Evolutionary conservation across 2,797 vertebrate species (phyloP).

Genomic region (Crypturellus tataupa): DNA sequence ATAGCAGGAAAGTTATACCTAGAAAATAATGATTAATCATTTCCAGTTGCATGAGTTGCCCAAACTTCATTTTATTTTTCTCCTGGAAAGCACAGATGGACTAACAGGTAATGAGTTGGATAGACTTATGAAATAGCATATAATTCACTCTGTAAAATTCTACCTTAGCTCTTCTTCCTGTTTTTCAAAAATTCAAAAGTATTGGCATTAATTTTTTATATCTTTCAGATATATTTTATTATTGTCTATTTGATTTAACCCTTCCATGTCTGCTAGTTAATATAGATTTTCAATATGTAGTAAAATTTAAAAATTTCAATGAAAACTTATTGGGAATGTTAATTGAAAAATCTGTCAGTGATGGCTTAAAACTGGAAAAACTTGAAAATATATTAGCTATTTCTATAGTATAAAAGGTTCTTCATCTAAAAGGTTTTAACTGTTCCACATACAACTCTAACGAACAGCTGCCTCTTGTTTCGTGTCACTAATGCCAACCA

Average conservation of each 20-base stretch:
- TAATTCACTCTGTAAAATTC: not conserved
- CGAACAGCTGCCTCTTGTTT: not conserved
- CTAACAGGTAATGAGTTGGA: conserved; percentile 50
- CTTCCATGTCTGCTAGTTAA: not conserved
- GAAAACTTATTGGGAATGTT: not conserved
- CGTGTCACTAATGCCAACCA: not conserved
- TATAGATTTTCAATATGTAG: not conserved
- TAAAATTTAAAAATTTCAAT: not conserved
- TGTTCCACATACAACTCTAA: not conserved
- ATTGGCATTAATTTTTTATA: not conserved
- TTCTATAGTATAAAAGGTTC: not conserved
- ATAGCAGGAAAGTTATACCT: not conserved
- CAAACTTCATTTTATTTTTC: conserved; percentile 26
- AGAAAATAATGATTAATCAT: conserved; percentile 36
- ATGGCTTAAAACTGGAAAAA: not conserved
- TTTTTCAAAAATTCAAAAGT: not conserved
- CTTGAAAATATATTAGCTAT: not conserved
- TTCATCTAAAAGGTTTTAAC: not conserved
- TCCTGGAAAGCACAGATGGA: conserved; percentile 30
- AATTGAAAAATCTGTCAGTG: not conserved
- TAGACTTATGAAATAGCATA: conserved; percentile 19
- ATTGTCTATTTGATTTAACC: not conserved
- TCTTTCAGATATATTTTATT: not conserved
- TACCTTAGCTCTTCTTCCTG: not conserved
- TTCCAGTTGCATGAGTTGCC: conserved; percentile 31